Percentiles rank a stretch among this genome's conserved stretches.
Conservation (phyloP, 35 echinoderm and acorn worm genomes). For the Heliocidaris tuberculata region DNA sequence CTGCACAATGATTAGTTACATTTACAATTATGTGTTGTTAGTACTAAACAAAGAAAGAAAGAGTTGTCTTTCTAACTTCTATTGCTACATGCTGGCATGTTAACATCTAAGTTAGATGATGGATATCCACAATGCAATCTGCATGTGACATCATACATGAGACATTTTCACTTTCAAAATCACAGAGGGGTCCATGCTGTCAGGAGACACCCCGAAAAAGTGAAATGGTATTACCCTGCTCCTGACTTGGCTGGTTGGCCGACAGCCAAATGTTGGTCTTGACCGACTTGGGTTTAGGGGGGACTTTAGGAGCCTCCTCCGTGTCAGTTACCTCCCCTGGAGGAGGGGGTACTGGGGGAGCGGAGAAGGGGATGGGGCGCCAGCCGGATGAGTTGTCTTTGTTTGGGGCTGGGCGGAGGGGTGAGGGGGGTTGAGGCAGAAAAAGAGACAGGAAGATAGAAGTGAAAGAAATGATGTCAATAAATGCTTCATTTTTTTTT, state of each 20-base stretch:
- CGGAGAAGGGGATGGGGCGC: slow-evolving; percentile 51
- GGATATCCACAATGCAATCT: not conserved
- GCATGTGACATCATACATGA: not conserved
- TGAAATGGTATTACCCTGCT: slow-evolving; percentile 48
- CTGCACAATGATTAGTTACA: not conserved
- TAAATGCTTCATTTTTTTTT: not conserved
- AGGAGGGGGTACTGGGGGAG: slow-evolving; percentile 61
- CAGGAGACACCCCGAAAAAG: not conserved
- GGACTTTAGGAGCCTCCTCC: slow-evolving; percentile 44
- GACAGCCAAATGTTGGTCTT: slow-evolving; percentile 62
- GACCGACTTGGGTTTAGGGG: slow-evolving; percentile 69
- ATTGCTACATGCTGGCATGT: not conserved
- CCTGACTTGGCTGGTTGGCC: slow-evolving; percentile 53
- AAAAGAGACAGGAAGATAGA: not conserved
- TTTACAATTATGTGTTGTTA: not conserved
- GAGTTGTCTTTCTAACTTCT: not conserved
- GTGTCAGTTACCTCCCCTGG: slow-evolving; percentile 57
- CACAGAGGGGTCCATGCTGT: slow-evolving; percentile 2
- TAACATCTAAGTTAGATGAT: slow-evolving; percentile 6
- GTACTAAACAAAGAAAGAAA: not conserved
- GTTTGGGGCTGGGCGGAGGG: slow-evolving; percentile 14
- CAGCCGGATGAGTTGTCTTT: slow-evolving; percentile 14
- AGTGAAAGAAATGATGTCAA: not conserved
- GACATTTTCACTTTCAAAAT: not conserved
- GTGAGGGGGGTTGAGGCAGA: not conserved